Evolutionary conservation across 2,888 invertebrate species (phyloP), one percentile per base, ranked within the genome.

Genomic region (Flexamia atlantica): DNA sequence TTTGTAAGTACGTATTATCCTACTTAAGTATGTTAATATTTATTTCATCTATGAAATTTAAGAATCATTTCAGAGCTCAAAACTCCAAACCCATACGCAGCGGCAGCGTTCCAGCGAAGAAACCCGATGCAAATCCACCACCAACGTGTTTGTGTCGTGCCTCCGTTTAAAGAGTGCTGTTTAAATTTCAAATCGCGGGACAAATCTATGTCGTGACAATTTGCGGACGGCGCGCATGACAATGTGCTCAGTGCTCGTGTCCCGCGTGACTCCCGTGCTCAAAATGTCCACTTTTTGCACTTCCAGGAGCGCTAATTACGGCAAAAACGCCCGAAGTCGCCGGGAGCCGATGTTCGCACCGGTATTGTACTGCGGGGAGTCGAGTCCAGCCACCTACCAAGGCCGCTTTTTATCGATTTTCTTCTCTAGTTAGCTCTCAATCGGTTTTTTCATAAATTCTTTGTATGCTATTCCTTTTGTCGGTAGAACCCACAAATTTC

Each of bases 201-300:
- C 70, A 82, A 82, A 82, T 82, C 82, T 82, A 32, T 20, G 53
- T 70, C 82, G 82, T 82, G 82, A 82, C 82, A 82, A 82, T 82
- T 82, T 82, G 82, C 72, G 82, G 72, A 70, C 20, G 82, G 70
- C 46, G 81, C 53, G 82, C 82, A 82, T 82, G 82, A 70, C 82
- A 50, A 82, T 53, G 82, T 70, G 68, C 72, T 82, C 70, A 72
- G 82, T 70, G 68, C 72, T 82, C 70, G 82, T 70, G 50, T 50
- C 42, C 28, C 23, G 70, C 82, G 82, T 82, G 82, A 40, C 81
- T 50, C 20, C 50, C 68, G 25, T 50, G 30, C 68, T 30, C 42
- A 76, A 76, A 76, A 76, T 76, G 50, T 20, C 40, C 25, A 42
- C 76, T 76, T 76, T 76, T 76, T 46, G 76, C 76, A 25, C 76